Percentiles rank a stretch among this genome's conserved stretches.
These are phyloP conservation scores for Planiliza haematocheilus DNA, from an alignment of 2,113 vertebrate species.

Conservation along the genomic window DNA sequence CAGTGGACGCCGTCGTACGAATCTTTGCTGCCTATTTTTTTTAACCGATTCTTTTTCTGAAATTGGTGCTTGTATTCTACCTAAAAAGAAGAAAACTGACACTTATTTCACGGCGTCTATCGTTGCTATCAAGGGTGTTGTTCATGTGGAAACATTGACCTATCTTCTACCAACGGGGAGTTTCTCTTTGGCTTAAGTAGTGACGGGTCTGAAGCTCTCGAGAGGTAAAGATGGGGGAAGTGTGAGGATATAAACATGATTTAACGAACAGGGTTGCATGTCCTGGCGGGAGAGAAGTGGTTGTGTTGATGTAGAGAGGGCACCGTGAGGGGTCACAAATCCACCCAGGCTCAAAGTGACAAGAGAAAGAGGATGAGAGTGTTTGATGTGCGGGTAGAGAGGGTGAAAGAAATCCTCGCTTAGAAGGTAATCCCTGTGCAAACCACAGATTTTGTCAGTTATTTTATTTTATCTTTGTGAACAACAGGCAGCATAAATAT, in stretches of 20 bases:
- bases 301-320: slow-evolving; percentile 19
- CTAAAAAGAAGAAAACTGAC: too few species aligned
- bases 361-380: neutral
- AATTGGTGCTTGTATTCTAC: neutral
- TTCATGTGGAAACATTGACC: neutral
- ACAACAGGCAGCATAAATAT: neutral
- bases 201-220: neutral
- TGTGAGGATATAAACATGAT: slow-evolving; percentile 15
- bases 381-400: neutral
- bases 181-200: slow-evolving; percentile 2
- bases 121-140: neutral
- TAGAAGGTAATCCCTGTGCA: neutral
- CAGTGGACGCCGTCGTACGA: too few species aligned
- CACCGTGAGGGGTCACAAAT: slow-evolving; percentile 1
- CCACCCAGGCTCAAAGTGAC: neutral
- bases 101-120: neutral
- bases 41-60: neutral
- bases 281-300: slow-evolving; percentile 6
- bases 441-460: neutral
- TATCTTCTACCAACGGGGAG: neutral
- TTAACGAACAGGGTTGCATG: neutral
- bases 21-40: slow-evolving; percentile 1
- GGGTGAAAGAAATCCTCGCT: neutral
- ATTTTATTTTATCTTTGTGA: too few species aligned
- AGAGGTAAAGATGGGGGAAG: neutral